A percentile compares a stretch with the other conserved stretches of the same genome.
These are phyloP conservation scores for Pica pica DNA, from an alignment of 2,113 vertebrate species.

Conservation along the genomic window DNA sequence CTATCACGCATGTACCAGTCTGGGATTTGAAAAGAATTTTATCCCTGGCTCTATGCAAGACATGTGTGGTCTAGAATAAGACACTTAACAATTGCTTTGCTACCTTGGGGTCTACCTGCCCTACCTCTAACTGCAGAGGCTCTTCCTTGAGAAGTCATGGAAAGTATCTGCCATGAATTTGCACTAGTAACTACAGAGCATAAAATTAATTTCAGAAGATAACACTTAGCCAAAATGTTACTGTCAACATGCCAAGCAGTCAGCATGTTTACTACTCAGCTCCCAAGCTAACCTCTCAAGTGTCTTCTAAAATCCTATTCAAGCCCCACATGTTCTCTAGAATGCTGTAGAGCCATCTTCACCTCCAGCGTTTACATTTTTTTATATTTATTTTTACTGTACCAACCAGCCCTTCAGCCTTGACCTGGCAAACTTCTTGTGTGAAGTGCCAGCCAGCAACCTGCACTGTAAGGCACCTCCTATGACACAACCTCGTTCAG, in stretches of 20 bases:
- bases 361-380: neutral
- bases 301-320: neutral
- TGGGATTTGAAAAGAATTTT: neutral
- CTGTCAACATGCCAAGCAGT: neutral
- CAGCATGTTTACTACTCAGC: neutral
- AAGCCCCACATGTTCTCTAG: neutral
- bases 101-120: neutral
- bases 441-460: neutral
- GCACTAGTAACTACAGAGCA: neutral
- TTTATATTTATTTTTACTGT: neutral
- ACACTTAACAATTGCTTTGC: neutral
- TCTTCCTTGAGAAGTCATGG: neutral
- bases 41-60: neutral
- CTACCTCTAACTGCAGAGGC: neutral
- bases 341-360: neutral
- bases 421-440: neutral
- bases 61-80: neutral
- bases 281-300: neutral
- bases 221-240: neutral
- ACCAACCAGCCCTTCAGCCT: neutral
- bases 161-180: neutral
- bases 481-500: accelerated
- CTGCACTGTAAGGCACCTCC: neutral
- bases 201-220: neutral
- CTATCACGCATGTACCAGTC: neutral